phyloP scores from a whole-genome alignment of 2,888 invertebrate genomes.

The Lypha dubia region DNA sequence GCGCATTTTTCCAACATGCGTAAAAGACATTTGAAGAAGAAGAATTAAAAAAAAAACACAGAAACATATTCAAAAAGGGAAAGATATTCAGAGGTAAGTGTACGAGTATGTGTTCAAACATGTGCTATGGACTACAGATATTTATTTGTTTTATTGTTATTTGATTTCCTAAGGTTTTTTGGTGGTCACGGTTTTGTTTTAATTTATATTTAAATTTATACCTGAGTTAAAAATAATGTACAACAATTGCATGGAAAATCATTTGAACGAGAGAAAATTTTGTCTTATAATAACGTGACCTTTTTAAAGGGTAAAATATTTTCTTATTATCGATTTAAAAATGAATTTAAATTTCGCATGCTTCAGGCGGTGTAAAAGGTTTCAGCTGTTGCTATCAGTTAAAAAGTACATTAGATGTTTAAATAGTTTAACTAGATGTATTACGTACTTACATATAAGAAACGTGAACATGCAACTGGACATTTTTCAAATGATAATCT shows the following conservation, averaged over 20 bases:
- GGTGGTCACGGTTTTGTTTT: slow-evolving; percentile 39
- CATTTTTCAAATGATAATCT: neutral
- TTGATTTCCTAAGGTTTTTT: slow-evolving; percentile 6
- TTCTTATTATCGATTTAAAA: slow-evolving; percentile 63
- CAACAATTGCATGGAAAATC: neutral
- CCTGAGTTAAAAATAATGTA: slow-evolving; percentile 48
- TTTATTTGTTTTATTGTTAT: slow-evolving; percentile 16
- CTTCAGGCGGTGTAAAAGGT: neutral
- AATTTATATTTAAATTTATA: slow-evolving; percentile 28
- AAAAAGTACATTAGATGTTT: neutral
- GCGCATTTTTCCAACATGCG: slow-evolving; percentile 69
- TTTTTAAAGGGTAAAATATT: too few species aligned
- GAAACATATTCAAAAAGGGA: neutral
- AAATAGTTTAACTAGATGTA: neutral
- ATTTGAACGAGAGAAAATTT: slow-evolving; percentile 1
- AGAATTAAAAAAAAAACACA: neutral
- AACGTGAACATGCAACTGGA: neutral
- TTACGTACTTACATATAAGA: too few species aligned
- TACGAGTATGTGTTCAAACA: slow-evolving; percentile 50
- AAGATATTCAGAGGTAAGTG: neutral
- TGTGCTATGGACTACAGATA: slow-evolving; percentile 56
- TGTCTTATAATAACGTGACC: slow-evolving; percentile 61
- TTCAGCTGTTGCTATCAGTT: slow-evolving; percentile 36
- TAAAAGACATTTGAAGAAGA: slow-evolving; percentile 46
- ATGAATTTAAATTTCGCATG: slow-evolving; percentile 22